phyloP scores from a whole-genome alignment of 2,888 invertebrate species.

The Coleophora deauratella region DNA sequence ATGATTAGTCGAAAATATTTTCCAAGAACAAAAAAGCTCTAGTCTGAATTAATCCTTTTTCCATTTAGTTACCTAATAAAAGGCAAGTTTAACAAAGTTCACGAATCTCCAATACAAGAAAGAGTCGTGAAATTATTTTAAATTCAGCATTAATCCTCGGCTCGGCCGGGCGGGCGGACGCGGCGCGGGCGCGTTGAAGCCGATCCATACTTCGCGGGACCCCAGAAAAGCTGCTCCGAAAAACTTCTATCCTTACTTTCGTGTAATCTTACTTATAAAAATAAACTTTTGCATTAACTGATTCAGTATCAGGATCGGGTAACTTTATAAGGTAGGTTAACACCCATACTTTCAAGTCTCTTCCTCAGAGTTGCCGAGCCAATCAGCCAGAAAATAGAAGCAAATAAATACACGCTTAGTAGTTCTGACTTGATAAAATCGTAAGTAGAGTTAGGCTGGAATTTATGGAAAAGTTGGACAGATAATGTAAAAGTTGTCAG shows the following conservation, averaged over 20 bases:
- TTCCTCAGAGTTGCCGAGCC: conserved; percentile 48
- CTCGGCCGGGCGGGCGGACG: conserved; percentile 35
- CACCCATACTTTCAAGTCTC: conserved; percentile 39
- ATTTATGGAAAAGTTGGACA: conserved; percentile 59
- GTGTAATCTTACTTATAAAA: conserved; percentile 76
- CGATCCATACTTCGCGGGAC: conserved; percentile 64
- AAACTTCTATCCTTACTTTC: conserved; percentile 63
- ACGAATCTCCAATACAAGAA: conserved; percentile 42
- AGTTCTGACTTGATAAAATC: conserved; percentile 69
- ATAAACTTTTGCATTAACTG: conserved; percentile 76
- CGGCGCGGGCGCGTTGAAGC: conserved; percentile 6
- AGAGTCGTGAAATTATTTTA: conserved; percentile 59
- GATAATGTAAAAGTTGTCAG: conserved; percentile 66
- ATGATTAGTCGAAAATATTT: too few species aligned
- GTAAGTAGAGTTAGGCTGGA: conserved; percentile 53
- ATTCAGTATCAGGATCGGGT: conserved; percentile 64
- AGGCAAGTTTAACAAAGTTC: conserved; percentile 37
- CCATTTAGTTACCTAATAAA: conserved; percentile 4
- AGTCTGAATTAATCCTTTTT: background rate
- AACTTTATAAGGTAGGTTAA: conserved; percentile 57
- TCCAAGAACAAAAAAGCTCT: too few species aligned
- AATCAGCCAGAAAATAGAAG: conserved; percentile 68
- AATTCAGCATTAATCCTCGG: conserved; percentile 67
- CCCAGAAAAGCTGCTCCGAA: conserved; percentile 60
- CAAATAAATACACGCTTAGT: conserved; percentile 67